Conservation (phyloP, 2,113 vertebrate species). For the Austrofundulus limnaeus region DNA sequence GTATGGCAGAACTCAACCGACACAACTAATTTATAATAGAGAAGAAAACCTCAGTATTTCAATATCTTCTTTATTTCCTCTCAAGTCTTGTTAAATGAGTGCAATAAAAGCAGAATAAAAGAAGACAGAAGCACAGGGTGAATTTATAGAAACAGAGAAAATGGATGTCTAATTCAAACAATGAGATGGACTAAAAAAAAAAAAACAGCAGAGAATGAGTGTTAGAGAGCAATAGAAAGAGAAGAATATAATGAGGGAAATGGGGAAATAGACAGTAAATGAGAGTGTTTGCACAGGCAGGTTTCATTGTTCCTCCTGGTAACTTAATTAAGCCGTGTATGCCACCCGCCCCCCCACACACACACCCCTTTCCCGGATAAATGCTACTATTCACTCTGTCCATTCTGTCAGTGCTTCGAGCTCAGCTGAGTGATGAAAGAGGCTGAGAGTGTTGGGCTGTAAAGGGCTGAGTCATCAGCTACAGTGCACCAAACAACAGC, state of each 20-base stretch:
- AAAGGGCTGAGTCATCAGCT: constrained; percentile 55
- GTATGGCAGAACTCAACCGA: not conserved
- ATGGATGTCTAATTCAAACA: constrained; percentile 39
- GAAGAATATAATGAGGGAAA: not conserved
- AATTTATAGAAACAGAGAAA: constrained; percentile 40
- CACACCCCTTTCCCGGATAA: constrained; percentile 35
- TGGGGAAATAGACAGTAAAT: constrained; percentile 24
- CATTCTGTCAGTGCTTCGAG: constrained; percentile 35
- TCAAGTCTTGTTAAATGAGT: constrained; percentile 8
- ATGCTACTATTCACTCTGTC: constrained; percentile 38
- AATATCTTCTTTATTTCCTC: constrained; percentile 21
- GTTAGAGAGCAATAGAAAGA: constrained; percentile 34
- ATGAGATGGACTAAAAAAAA: constrained; percentile 23
- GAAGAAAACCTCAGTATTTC: constrained; percentile 20
- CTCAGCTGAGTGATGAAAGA: constrained; percentile 49
- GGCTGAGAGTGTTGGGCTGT: constrained; percentile 46
- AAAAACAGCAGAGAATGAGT: constrained; percentile 1
- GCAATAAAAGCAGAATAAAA: constrained; percentile 32
- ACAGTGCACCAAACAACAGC: constrained; percentile 33
- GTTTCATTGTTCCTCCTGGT: constrained; percentile 52
- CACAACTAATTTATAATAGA: constrained; percentile 33
- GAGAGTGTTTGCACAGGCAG: constrained; percentile 26
- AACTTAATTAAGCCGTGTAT: constrained; percentile 56
- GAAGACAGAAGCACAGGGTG: constrained; percentile 14
- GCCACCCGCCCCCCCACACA: constrained; percentile 22